These are phyloP conservation scores for Acanthornis magna DNA, from an alignment of 2,797 vertebrate genomes.

Conservation along the genomic window DNA sequence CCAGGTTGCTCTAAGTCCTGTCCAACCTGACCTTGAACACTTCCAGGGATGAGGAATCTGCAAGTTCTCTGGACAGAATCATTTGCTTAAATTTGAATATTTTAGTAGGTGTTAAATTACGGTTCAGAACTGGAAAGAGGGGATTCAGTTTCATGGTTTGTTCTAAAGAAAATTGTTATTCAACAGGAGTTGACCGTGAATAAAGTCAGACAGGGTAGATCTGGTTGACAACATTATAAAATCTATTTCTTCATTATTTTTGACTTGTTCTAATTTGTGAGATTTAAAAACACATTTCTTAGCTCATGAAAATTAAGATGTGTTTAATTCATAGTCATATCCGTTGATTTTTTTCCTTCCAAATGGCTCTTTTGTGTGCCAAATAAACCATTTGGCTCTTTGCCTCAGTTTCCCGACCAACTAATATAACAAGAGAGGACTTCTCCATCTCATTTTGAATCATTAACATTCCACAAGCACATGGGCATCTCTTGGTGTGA, in stretches of 20 bases:
- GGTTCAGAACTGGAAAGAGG: neutral
- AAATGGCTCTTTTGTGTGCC: neutral
- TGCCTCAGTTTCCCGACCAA: neutral
- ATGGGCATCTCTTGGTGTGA: accelerated
- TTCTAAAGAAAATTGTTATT: neutral
- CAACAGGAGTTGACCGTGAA: accelerated
- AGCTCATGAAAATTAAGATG: neutral
- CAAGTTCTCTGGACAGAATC: neutral
- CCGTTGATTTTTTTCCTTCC: accelerated
- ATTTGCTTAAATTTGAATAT: neutral
- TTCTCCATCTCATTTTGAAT: neutral
- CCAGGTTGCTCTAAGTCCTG: neutral
- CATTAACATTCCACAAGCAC: neutral
- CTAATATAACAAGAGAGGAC: neutral
- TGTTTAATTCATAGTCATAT: neutral
- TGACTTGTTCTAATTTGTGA: neutral
- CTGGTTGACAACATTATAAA: neutral
- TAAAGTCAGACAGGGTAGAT: neutral
- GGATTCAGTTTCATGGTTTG: accelerated
- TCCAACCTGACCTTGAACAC: neutral
- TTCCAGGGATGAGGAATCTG: neutral
- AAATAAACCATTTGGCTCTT: neutral
- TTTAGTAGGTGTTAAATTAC: neutral
- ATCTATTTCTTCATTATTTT: neutral
- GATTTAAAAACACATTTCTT: neutral